Base-by-base conservation (phyloP, 2,113 vertebrate genomes). In the Brachyistius frenatus region DNA sequence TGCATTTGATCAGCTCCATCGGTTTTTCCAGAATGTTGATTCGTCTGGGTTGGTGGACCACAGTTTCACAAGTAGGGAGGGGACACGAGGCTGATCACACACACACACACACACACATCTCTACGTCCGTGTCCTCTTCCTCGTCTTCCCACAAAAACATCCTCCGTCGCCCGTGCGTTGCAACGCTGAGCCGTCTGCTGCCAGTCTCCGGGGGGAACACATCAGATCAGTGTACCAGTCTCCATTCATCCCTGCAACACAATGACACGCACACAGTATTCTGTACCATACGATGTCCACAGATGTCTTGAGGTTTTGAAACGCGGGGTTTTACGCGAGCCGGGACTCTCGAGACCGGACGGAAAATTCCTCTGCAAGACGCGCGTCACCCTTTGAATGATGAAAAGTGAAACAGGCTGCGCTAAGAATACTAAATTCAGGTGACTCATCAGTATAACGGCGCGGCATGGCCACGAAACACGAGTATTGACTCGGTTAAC, bases 201-300 rank as follows among this genome's bases (percentile, higher is more conserved):
- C 41, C 39, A 31, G 66, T 58, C 66, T 83, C 47, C 37, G 35
- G 54, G 23, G 23, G 36, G 62, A 78, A 75, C 37, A 49, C 62
- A 78, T 81, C 33, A 67, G 67, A 85, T 85, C 79, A 44, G 67
- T 66, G 83, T 78, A 81, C 74, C 83, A 88, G 78, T 58, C 80
- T 79, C 80, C 71, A 79, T 49, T 77, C 52, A 76, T 64, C 50
- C 56, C 71, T 63, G 70, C 55, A 65, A 36, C 55, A 85, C 88
- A 85, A 79, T 54, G 62, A 50, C 60, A 46, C 7, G 46, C 15
- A 39, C 56, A 72, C 15, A 50, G 14, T 7, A 23, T 47, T 32
- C 31, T 46, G 13, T 9, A 9, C 2, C 41, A 44, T 7, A 67
- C 33, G 44, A 57, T 16, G 37, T 66, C 5, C 30, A 50, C 3